A percentile compares a stretch with the other conserved stretches of the same genome.
These are phyloP conservation scores for Leptopilina myrica DNA, from an alignment of 2,888 invertebrate species.

Conservation along the genomic window DNA sequence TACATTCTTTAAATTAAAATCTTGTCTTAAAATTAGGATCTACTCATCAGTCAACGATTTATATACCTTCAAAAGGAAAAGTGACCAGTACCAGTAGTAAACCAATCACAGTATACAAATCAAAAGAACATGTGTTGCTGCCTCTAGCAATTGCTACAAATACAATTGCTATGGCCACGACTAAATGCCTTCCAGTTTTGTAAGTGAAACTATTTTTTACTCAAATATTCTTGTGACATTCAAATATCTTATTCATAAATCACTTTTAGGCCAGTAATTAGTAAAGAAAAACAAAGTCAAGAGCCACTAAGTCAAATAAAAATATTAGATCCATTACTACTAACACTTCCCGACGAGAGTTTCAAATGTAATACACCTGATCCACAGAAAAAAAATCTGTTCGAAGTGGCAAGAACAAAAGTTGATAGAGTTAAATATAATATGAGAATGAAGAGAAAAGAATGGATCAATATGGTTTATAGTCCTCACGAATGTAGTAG, in stretches of 20 bases:
- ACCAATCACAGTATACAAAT: slow-evolving; percentile 58
- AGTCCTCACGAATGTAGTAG: slow-evolving; percentile 66
- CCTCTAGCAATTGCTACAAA: slow-evolving; percentile 76
- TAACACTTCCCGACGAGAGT: slow-evolving; percentile 78
- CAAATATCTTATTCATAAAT: slow-evolving; percentile 18
- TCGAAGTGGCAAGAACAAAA: slow-evolving; percentile 75
- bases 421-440: slow-evolving; percentile 78
- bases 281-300: slow-evolving; percentile 59
- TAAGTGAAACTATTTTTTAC: slow-evolving; percentile 55
- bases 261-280: slow-evolving; percentile 64
- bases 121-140: slow-evolving; percentile 69
- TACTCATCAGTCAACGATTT: slow-evolving; percentile 71
- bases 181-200: slow-evolving; percentile 71
- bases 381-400: slow-evolving; percentile 80
- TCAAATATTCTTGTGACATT: too few relatives aligned
- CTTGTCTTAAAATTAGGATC: slow-evolving; percentile 61
- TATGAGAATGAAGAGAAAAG: slow-evolving; percentile 79
- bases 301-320: slow-evolving; percentile 79
- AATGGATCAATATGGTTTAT: slow-evolving; percentile 78
- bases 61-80: slow-evolving; percentile 72
- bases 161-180: slow-evolving; percentile 73
- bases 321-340: slow-evolving; percentile 82
- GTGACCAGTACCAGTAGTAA: slow-evolving; percentile 71
- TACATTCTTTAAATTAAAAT: not conserved
- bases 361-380: slow-evolving; percentile 82